Evolutionary conservation across 2,888 invertebrate species (phyloP), one percentile per base, ranked within the genome.

Genomic region (Dioctria rufipes): DNA sequence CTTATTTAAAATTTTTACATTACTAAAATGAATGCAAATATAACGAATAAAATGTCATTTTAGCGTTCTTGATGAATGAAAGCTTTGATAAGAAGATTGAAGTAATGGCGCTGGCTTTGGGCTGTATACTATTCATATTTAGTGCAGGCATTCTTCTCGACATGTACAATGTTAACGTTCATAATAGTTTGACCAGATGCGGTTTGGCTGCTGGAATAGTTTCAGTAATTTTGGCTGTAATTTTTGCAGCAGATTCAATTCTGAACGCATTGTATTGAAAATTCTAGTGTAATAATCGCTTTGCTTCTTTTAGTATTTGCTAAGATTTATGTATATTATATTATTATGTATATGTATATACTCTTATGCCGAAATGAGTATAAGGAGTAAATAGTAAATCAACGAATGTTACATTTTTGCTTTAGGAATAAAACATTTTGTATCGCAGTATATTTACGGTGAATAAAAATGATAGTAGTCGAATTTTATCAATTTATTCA

Each of bases 181-280:
- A 3, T 11, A 63, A 63, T 39, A 39, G 9, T 4, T n/a, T 39
- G 40, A 2, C 37, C 37, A 25, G 3, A 11, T 11, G 61, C 3
- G 61, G 61, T 11, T 37, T 63, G 37, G 61, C 61, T 9, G 37
- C 39, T 63, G 61, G 61, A 63, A 63, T 63, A 39, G 40, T 63
- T 8, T 63, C 61, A 8, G n/a, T 63, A 37, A 3, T 9, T 13
- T 2, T 37, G 37, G 61, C 61, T 13, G 3, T 37, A 1, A 63
- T 63, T 4, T 63, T 63, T 63, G 39, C 40, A 39, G 61, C 11
- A 37, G 61, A 63, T 11, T 63, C 39, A 4, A 0, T 9, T 39
- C 25, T 63, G 8, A 61, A 25, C 25, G 25, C 25, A 25, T 25
- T 25, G 25, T 25, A 25, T 25, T 25, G 25, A 25, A 25, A 25